Evolutionary conservation across 1,140 invertebrate species (phyloP), one percentile per base, ranked within the genome.

Genomic region (Acromyrmex charruanus): DNA sequence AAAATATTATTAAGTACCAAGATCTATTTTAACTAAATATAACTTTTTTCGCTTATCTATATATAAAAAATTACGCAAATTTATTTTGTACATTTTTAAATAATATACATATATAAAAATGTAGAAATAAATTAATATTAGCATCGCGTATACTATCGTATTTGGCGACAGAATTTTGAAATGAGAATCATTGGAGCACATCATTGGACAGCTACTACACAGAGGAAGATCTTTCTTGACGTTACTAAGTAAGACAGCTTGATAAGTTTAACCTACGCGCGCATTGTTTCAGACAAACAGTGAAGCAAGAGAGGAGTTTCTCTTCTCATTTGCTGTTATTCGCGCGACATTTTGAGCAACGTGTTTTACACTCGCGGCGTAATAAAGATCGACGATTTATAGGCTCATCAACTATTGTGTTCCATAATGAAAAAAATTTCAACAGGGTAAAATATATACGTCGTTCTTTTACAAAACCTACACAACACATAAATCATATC

Each of bases 181-280:
- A 74, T 74, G 55, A 10, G 16, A 51, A 71, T 31, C 39, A 69
- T 75, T 25, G 49, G 31, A 55, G 72, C 61, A 39, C 35, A 3
- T 44, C 39, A 44, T 44, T 16, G 28, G 44, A 89, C 77, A 79
- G 65, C 31, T 2, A 44, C 39, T 63, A 63, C 35, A 39, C 55
- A 21, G 58, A 51, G 44, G 63, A 66, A 18, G 87, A 82, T 87
- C 28, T 53, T 89, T 65, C 55, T 59, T 68, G 77, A 77, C 28
- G 61, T 28, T 82, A 18, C 69, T 39, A 35, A 84, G 88, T 39
- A 35, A 84, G 88, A 80, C 86, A 85, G 53, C 72, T 75, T 81
- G 87, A 91, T 89, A 85, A 89, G 77, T 61, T 65, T 55, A 74
- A 63, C 87, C 89, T 85, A 91, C 87, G 44, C 88, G 59, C 28